Base-by-base conservation (phyloP, 2,113 vertebrate species). In the Brachyistius frenatus region DNA sequence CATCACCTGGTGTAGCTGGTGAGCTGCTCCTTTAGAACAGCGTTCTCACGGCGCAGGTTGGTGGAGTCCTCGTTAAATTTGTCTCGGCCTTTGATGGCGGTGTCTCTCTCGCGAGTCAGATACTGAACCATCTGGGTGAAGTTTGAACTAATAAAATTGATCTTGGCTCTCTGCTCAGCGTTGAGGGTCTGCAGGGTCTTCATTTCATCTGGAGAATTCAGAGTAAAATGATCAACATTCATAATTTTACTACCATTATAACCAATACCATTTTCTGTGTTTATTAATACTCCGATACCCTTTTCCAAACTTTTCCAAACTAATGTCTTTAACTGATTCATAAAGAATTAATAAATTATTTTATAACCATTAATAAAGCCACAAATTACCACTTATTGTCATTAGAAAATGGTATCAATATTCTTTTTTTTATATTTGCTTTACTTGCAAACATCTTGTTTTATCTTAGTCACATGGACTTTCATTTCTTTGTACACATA, bases 41-140 rank as follows among this genome's bases (percentile, higher is more conserved):
- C 31, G 76, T 91, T 93, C 4, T 94, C 87, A 30, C 53, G 39
- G 31, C 86, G 87, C 49, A 89, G 76, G 7, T 23, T 4, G 33
- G 87, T 89, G 66, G 55, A 72, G 0, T 86, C 72, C 16, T 61
- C 56, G 41, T 85, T 79, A 3, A 86, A 66, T 0, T 15, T 15
- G 2, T 91, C 88, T 52, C 89, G 44, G 16, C 93, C 90, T 72
- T 66, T 89, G 13, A 86, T 11, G n/a, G 87, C 89, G 1, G 1
- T 62, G 35, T 94, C 91, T 64, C 90, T 69, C 23, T 94, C 86
- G 1, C 53, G 44, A 39, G 5, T 90, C 37, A 95, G 69, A 49
- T 78, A 80, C 11, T 73, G 80, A 30, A 84, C 88, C 0, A 14
- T 90, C 74, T 89, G 90, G 5, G 78, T 95, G 90, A 93, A 94